phyloP scores from a whole-genome alignment of 2,888 invertebrate genomes.

The Dryadula phaetusa region DNA sequence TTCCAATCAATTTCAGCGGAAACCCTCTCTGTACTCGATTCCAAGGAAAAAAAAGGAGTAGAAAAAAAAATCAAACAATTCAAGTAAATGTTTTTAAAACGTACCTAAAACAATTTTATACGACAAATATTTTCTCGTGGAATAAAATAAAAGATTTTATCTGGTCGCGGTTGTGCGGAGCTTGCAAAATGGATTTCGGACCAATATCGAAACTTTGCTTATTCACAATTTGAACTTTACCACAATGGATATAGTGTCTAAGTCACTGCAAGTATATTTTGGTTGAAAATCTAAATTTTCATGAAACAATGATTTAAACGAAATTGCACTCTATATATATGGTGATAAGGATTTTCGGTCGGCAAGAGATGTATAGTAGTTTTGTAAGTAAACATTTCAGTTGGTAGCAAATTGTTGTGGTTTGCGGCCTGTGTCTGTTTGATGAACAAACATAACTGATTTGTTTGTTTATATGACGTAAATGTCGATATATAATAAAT shows the following conservation, averaged over 20 bases:
- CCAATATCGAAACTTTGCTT: slow-evolving; percentile 24
- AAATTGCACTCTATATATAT: slow-evolving; percentile 40
- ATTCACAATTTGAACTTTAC: slow-evolving; percentile 43
- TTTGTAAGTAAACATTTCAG: slow-evolving; percentile 69
- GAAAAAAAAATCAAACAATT: slow-evolving; percentile 7
- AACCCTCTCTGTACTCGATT: background rate
- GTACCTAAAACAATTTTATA: slow-evolving; percentile 44
- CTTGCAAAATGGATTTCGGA: slow-evolving; percentile 55
- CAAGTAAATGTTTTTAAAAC: slow-evolving; percentile 43
- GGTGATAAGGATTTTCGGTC: slow-evolving; percentile 24
- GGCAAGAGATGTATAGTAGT: slow-evolving; percentile 54
- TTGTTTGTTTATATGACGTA: slow-evolving; percentile 57
- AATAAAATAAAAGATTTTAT: slow-evolving; percentile 59
- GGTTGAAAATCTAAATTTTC: slow-evolving; percentile 30
- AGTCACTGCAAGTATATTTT: slow-evolving; percentile 18
- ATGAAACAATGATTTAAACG: background rate
- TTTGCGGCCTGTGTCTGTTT: slow-evolving; percentile 63
- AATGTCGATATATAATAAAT: slow-evolving; percentile 41
- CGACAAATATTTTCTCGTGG: slow-evolving; percentile 51
- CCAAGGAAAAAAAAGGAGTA: background rate
- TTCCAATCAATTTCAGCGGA: background rate
- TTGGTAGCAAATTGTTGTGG: slow-evolving; percentile 69
- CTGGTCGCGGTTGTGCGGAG: slow-evolving; percentile 56
- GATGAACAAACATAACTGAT: slow-evolving; percentile 65
- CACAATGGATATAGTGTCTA: background rate